phyloP scores from a whole-genome alignment of 2,797 vertebrate species.

The Anisognathus igniventris region DNA sequence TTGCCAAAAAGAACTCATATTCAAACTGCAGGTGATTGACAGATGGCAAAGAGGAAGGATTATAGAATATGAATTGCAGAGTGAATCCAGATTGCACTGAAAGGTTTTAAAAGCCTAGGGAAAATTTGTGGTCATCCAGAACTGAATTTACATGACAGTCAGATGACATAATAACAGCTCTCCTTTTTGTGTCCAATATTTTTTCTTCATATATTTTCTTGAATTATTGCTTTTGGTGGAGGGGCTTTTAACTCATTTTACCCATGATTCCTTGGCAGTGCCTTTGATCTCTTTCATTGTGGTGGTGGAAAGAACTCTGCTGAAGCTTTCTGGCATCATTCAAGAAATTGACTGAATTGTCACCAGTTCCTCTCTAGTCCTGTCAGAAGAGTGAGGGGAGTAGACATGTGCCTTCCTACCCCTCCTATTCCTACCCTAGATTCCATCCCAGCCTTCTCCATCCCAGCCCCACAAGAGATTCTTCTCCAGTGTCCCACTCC shows the following conservation, averaged over 20 bases:
- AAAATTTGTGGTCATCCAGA: not conserved
- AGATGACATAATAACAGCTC: not conserved
- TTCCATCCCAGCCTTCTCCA: not conserved
- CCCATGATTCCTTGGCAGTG: not conserved
- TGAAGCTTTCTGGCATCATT: not conserved
- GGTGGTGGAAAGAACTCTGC: not conserved
- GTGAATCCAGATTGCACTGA: not conserved
- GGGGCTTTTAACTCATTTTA: not conserved
- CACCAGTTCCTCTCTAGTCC: not conserved
- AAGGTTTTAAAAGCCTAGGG: not conserved
- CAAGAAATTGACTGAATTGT: not conserved
- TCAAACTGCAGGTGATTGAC: not conserved
- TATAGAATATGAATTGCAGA: not conserved
- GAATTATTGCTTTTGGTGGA: not conserved
- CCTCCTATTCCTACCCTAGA: not conserved
- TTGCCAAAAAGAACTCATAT: not conserved
- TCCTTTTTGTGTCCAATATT: not conserved
- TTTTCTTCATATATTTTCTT: not conserved
- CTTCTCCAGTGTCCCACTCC: not conserved
- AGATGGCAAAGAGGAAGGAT: slow-evolving; percentile 14
- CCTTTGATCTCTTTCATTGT: not conserved
- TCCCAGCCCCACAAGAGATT: not conserved
- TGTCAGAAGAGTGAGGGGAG: not conserved
- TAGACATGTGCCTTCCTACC: not conserved
- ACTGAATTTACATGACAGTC: not conserved